Conservation (phyloP, 2,888 invertebrate species). For the Agonopterix heracliana region DNA sequence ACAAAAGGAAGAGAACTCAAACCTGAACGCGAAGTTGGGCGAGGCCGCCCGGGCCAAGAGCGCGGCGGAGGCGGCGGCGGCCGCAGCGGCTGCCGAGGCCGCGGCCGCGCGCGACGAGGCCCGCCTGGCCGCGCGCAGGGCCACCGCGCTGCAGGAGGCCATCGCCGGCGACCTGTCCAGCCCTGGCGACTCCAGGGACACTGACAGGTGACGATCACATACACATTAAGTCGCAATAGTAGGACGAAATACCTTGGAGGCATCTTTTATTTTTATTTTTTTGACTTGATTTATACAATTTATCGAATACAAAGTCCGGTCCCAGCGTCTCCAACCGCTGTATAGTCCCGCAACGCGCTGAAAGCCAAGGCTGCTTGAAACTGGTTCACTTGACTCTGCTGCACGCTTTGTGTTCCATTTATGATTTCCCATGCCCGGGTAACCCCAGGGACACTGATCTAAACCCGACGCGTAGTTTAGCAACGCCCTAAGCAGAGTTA, state of each 20-base stretch:
- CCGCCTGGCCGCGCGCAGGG: slow-evolving; percentile 90
- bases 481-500: too few relatives aligned
- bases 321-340: too few relatives aligned
- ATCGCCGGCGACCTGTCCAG: slow-evolving; percentile 90
- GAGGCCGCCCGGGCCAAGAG: slow-evolving; percentile 84
- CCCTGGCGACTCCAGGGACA: slow-evolving; percentile 76
- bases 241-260: too few relatives aligned
- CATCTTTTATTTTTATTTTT: not conserved
- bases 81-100: slow-evolving; percentile 82
- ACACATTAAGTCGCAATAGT: too few relatives aligned
- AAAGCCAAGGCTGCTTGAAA: too few relatives aligned
- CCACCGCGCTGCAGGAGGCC: slow-evolving; percentile 93
- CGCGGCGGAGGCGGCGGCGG: slow-evolving; percentile 85
- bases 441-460: too few relatives aligned
- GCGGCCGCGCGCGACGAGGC: slow-evolving; percentile 87
- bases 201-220: slow-evolving; percentile 70
- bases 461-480: too few relatives aligned
- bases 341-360: too few relatives aligned
- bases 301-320: too few relatives aligned
- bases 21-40: slow-evolving; percentile 82
- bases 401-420: too few relatives aligned
- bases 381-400: slow-evolving; percentile 26
- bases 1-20: slow-evolving; percentile 86
- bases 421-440: too few relatives aligned
- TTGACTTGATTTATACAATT: too few relatives aligned